Conservation (phyloP, 2,797 vertebrate genomes). For the Acestrorhynchus altus region DNA sequence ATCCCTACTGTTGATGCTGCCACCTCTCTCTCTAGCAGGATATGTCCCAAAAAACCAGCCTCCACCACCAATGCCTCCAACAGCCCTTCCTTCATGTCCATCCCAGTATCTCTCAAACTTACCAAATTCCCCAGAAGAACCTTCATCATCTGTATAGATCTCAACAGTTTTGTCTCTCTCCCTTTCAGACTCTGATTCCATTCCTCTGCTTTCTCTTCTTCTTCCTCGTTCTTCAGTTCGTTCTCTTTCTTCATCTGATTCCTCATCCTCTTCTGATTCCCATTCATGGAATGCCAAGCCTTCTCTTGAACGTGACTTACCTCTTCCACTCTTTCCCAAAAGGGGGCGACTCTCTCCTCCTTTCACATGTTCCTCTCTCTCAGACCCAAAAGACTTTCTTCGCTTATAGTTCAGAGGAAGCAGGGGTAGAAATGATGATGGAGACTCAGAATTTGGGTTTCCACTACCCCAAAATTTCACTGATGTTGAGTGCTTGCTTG, state of each 20-base stretch:
- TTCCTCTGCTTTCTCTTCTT: conserved; percentile 64
- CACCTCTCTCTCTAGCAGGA: conserved; percentile 79
- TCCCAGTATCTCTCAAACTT: conserved; percentile 85
- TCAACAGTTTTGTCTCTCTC: conserved; percentile 76
- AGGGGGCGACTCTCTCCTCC: conserved; percentile 78
- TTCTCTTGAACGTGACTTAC: conserved; percentile 74
- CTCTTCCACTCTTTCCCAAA: conserved; percentile 70
- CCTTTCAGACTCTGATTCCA: conserved; percentile 75
- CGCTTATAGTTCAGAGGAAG: conserved; percentile 78
- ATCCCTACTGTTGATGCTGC: conserved; percentile 80
- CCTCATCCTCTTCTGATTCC: conserved; percentile 78
- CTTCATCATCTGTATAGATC: conserved; percentile 76
- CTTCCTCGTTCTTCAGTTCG: conserved; percentile 71
- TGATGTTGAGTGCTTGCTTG: conserved; percentile 75
- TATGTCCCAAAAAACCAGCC: conserved; percentile 85
- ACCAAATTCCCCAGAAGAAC: conserved; percentile 82
- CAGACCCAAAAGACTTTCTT: conserved; percentile 77
- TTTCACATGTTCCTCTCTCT: conserved; percentile 70
- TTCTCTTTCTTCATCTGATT: conserved; percentile 74
- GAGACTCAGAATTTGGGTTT: conserved; percentile 71
- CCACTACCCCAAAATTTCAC: conserved; percentile 81
- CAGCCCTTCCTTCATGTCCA: conserved; percentile 78
- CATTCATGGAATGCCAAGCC: conserved; percentile 79
- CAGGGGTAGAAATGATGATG: conserved; percentile 78
- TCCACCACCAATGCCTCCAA: conserved; percentile 81